Percentiles rank a stretch among this genome's conserved stretches.
These are phyloP conservation scores for Etheostoma perlongum DNA, from an alignment of 2,797 vertebrate species.

Conservation along the genomic window DNA sequence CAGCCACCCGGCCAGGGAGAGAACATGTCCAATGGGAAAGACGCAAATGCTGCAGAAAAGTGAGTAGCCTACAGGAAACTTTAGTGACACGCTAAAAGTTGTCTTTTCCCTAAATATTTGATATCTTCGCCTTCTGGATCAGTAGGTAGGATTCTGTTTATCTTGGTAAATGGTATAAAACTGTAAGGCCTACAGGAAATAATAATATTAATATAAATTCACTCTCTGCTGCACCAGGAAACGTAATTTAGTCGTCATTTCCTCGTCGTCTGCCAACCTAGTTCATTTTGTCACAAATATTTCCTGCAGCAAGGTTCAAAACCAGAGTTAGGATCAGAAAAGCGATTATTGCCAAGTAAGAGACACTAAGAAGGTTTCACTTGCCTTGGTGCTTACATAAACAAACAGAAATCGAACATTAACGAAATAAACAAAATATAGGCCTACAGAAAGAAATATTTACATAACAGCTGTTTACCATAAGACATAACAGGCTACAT, in stretches of 20 bases:
- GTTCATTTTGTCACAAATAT: not conserved
- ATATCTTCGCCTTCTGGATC: not conserved
- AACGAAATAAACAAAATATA: too few species aligned
- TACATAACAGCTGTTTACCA: too few species aligned
- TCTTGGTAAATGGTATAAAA: not conserved
- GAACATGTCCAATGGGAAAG: slow-evolving; percentile 85
- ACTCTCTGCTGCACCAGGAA: not conserved
- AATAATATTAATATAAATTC: not conserved
- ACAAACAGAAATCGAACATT: too few species aligned
- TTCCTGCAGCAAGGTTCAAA: not conserved
- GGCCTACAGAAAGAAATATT: too few species aligned
- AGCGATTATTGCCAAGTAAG: too few species aligned
- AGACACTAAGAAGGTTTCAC: too few species aligned
- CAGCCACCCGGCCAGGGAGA: slow-evolving; percentile 33
- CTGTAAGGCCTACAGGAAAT: not conserved
- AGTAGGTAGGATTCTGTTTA: not conserved
- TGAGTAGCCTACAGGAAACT: slow-evolving; percentile 66
- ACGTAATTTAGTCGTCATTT: slow-evolving; percentile 1
- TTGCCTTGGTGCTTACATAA: too few species aligned
- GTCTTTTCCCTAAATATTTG: not conserved
- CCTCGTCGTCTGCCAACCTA: not conserved
- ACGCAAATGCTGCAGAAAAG: slow-evolving; percentile 71
- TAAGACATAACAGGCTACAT: too few species aligned
- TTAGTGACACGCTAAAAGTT: not conserved
- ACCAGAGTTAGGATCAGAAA: too few species aligned